Conservation (phyloP, 1,140 invertebrate species). For the Musca vetustissima region DNA sequence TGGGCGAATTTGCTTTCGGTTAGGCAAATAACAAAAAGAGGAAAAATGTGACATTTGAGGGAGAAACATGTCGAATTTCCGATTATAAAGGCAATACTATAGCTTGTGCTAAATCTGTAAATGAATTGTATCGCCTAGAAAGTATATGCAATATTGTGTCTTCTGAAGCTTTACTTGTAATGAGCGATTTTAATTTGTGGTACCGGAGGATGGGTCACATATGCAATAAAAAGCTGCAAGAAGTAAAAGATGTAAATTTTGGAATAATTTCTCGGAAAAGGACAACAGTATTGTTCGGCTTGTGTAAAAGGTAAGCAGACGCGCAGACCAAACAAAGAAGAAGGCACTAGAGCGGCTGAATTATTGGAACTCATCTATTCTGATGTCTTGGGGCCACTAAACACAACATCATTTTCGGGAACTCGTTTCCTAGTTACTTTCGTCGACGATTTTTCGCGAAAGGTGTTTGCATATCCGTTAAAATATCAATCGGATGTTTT, state of each 20-base stretch:
- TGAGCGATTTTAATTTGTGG: neutral
- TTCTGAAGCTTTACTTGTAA: too few relatives aligned
- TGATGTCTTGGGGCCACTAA: too few relatives aligned
- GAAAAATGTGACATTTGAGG: neutral
- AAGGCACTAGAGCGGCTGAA: slow-evolving; percentile 9
- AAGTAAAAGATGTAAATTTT: neutral
- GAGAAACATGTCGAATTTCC: neutral
- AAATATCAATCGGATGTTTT: neutral
- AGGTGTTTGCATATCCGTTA: neutral
- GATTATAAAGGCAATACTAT: neutral
- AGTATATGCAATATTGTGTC: neutral
- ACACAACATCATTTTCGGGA: neutral
- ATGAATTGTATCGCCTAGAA: neutral
- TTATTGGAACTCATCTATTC: slow-evolving; percentile 10
- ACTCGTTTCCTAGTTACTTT: neutral
- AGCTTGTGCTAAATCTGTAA: neutral
- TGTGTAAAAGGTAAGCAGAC: neutral
- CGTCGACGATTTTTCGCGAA: neutral
- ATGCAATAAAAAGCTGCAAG: neutral
- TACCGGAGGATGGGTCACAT: neutral
- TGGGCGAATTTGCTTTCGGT: too few relatives aligned
- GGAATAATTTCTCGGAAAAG: neutral
- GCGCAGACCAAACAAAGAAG: neutral
- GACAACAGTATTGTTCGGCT: too few relatives aligned
- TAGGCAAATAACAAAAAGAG: neutral